phyloP scores from a whole-genome alignment of 2,797 vertebrate genomes.

The Gambelia wislizenii region DNA sequence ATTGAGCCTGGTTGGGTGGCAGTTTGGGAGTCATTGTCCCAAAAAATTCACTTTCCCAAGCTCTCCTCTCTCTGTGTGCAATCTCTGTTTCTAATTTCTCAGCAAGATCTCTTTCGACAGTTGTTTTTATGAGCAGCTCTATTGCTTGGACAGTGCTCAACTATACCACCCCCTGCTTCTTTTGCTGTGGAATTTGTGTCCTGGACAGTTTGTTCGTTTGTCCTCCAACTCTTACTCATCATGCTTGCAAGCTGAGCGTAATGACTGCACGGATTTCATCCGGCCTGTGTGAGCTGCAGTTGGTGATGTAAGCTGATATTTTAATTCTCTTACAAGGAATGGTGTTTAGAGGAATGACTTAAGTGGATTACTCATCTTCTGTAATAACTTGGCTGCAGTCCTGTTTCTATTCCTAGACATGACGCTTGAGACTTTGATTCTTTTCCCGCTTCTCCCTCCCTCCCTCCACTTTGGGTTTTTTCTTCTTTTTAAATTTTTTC shows the following conservation, averaged over 20 bases:
- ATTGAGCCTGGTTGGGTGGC: no score
- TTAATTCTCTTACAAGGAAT: constrained; percentile 78
- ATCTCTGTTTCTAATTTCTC: not conserved
- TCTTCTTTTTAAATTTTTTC: not conserved
- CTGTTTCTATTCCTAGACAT: constrained; percentile 75
- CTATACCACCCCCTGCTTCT: no score
- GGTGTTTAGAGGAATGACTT: constrained; percentile 79
- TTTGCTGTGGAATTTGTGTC: not conserved
- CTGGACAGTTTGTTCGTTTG: constrained; percentile 16
- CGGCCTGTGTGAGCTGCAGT: constrained; percentile 16
- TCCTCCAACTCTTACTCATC: constrained; percentile 21
- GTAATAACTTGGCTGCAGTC: constrained; percentile 73
- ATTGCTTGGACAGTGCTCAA: not conserved
- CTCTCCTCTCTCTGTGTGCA: not conserved
- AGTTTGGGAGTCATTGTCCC: no score
- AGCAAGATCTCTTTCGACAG: not conserved
- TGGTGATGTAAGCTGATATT: constrained; percentile 75
- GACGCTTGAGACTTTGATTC: constrained; percentile 71
- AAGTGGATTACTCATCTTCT: constrained; percentile 78
- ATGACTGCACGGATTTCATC: constrained; percentile 13
- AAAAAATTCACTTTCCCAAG: no score
- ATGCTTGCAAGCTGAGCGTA: constrained; percentile 5
- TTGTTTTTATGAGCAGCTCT: not conserved
- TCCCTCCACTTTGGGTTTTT: not conserved
- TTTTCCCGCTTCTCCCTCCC: constrained; percentile 25